Base-by-base conservation (phyloP, 2,113 vertebrate genomes). In the Natator depressus region DNA sequence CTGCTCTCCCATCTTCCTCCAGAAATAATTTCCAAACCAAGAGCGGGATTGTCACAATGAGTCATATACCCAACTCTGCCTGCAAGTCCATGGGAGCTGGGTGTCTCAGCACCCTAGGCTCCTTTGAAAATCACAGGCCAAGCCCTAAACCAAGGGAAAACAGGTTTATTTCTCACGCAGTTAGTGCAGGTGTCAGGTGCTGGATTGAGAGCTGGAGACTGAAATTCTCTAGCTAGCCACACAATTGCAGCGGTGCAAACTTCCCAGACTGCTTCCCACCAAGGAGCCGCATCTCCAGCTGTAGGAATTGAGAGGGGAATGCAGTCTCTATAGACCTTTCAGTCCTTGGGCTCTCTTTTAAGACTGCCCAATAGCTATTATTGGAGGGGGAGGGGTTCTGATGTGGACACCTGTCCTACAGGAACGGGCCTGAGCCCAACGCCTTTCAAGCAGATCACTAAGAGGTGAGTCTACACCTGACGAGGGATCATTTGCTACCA, bases 381-480 rank as follows among this genome's bases (percentile, higher is more conserved):
- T 4, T 46, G 38, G 65, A 49, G n/a, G n/a, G 38, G 1, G 27
- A 62, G 42, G 51, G 8, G 1, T 3, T 69, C 51, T 1, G 1
- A 1, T 8, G 19, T 17, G 19, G 12, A 20, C 10, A 2, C 50
- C 3, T 0, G 0, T 0, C 8, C 47, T 2, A 10, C 9, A 76
- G 53, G 55, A 89, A 79, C 42, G 2, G 31, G 38, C 14, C 29
- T 16, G n/a, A 78, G 20, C 76, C 9, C 9, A 88, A 11, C 7
- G 12, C 29, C 14, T 24, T 51, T 8, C 25, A 2, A 69, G 17
- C 3, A 7, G 24, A 13, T 50, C 9, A 1, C 0, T 35, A 49
- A 42, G 75, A 38, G 22, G 29, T 84, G 16, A 25, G 1, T 11
- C 42, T 0, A 42, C 0, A 20, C 42, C 55, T 42, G 65, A 38